These are phyloP conservation scores for Mystacornis crossleyi DNA, from an alignment of 2,113 vertebrate genomes.

Conservation along the genomic window DNA sequence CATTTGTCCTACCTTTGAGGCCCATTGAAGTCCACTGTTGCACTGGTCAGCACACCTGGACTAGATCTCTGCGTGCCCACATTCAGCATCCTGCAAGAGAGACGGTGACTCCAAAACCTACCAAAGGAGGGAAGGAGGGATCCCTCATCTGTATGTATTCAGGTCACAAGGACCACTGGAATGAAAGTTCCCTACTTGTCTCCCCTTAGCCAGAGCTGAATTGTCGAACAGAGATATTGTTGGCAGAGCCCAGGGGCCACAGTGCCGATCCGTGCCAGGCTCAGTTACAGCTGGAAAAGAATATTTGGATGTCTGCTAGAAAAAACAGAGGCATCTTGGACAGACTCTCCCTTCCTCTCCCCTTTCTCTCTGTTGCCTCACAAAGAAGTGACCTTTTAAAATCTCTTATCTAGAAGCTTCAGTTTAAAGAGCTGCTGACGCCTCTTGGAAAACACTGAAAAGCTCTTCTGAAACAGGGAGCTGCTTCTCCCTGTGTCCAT, in stretches of 20 bases:
- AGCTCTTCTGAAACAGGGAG: neutral
- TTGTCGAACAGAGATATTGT: neutral
- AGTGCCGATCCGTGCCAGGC: neutral
- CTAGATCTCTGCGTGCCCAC: neutral
- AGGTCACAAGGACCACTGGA: neutral
- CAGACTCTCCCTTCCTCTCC: neutral
- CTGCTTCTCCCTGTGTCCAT: neutral
- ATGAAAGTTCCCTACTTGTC: neutral
- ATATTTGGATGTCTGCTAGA: neutral
- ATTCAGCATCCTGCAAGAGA: neutral
- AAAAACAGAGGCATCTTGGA: neutral
- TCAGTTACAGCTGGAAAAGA: neutral
- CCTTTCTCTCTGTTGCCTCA: slow-evolving; percentile 3
- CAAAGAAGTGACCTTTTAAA: slow-evolving; percentile 42
- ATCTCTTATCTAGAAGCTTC: slow-evolving; percentile 51
- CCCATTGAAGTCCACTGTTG: neutral
- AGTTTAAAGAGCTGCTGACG: slow-evolving; percentile 37
- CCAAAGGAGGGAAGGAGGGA: neutral
- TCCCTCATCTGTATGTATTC: neutral
- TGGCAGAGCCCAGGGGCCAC: neutral
- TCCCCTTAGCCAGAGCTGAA: neutral
- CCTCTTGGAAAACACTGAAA: slow-evolving; percentile 50
- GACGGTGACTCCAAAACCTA: neutral
- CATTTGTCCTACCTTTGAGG: neutral
- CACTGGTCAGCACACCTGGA: neutral